Evolutionary conservation across 2,888 invertebrate genomes (phyloP).

Genomic region (Notocelia uddmanniana): DNA sequence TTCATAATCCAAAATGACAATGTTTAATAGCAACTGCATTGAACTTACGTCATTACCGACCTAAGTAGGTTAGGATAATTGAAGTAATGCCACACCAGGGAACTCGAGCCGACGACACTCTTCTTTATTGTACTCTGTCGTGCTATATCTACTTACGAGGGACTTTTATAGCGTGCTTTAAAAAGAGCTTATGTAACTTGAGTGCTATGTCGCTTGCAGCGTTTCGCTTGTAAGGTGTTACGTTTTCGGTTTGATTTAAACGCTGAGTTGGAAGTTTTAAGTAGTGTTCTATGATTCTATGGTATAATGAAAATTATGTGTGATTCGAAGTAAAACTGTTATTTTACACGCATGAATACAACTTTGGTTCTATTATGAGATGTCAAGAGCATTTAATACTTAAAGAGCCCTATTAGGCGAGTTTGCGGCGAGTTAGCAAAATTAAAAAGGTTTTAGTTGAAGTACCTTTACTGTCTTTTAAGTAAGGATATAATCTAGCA

Average conservation of each 20-base stretch:
- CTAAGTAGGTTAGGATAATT: conserved; percentile 56
- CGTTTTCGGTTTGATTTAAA: conserved; percentile 38
- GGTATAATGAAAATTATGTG: conserved; percentile 8
- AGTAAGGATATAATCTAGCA: no score
- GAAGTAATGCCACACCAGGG: conserved; percentile 62
- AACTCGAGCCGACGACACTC: conserved; percentile 54
- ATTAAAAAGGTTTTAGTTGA: no score
- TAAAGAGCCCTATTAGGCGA: background rate
- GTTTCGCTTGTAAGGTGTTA: background rate
- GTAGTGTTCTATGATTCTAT: conserved; percentile 25
- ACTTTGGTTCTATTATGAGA: background rate
- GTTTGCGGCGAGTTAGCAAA: no score
- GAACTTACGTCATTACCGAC: conserved; percentile 11
- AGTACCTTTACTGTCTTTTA: no score
- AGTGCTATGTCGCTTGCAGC: background rate
- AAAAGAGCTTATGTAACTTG: background rate
- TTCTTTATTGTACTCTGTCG: conserved; percentile 52
- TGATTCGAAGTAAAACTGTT: conserved; percentile 2
- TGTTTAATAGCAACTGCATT: background rate
- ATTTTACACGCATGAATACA: conserved; percentile 5
- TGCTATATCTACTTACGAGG: conserved; percentile 34
- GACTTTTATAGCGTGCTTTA: background rate
- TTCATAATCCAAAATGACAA: background rate
- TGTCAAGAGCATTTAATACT: background rate
- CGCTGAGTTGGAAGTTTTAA: conserved; percentile 7